phyloP scores from a whole-genome alignment of 2,888 invertebrate species.

The Parnassius apollo region DNA sequence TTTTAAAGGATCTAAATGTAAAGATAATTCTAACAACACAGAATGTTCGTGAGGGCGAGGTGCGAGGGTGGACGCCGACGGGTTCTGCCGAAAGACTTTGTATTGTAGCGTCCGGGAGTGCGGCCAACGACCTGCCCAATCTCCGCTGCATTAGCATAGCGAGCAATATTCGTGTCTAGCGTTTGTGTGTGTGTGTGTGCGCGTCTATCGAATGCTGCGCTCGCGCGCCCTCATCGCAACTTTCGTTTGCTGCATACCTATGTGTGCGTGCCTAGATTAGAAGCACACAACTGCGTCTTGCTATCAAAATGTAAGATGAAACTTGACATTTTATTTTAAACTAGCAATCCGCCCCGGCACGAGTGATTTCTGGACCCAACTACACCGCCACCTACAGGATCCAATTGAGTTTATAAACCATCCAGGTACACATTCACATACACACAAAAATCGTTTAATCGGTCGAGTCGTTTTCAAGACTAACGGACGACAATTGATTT shows the following conservation, averaged over 20 bases:
- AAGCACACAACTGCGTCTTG: constrained; percentile 24
- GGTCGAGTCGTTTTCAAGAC: too few relatives aligned
- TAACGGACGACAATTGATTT: too few relatives aligned
- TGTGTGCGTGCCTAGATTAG: constrained; percentile 32
- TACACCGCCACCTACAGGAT: too few relatives aligned
- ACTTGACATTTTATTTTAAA: neutral
- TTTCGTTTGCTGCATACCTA: constrained; percentile 17
- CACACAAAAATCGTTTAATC: too few relatives aligned
- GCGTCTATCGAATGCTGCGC: constrained; percentile 37
- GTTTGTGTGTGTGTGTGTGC: constrained; percentile 43
- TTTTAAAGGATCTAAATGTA: constrained; percentile 19
- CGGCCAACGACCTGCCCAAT: constrained; percentile 81
- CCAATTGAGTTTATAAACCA: too few relatives aligned
- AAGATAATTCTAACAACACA: constrained; percentile 23
- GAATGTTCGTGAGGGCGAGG: constrained; percentile 48
- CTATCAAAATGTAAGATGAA: constrained; percentile 4
- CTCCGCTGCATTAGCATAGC: constrained; percentile 81
- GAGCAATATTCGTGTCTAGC: constrained; percentile 76
- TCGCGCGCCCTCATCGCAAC: constrained; percentile 40
- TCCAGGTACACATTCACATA: too few relatives aligned
- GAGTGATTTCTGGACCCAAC: neutral
- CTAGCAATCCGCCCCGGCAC: too few relatives aligned
- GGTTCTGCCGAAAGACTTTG: constrained; percentile 76
- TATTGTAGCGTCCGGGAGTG: constrained; percentile 74
- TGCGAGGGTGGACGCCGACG: constrained; percentile 65